phyloP scores from a whole-genome alignment of 2,113 vertebrate genomes.

The Aythya baeri region DNA sequence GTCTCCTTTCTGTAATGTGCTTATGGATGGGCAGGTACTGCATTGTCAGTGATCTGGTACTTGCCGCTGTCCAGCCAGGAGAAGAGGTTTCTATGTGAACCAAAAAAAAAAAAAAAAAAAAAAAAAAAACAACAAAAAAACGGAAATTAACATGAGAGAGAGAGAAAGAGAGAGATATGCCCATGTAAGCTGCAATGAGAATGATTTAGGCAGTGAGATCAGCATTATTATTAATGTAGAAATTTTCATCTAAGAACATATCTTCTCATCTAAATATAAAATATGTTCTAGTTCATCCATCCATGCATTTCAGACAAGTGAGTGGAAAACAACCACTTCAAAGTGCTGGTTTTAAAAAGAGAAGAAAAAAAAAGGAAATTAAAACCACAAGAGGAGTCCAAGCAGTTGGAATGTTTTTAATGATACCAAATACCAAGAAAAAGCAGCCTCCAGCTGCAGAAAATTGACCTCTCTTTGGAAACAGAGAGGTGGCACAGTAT shows the following conservation, averaged over 20 bases:
- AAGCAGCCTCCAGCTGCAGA: neutral
- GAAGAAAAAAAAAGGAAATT: neutral
- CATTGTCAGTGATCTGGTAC: neutral
- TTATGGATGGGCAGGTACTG: neutral
- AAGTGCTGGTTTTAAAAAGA: neutral
- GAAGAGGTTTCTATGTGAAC: neutral
- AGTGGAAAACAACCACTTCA: neutral
- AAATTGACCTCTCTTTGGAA: neutral
- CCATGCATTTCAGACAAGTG: neutral
- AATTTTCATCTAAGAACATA: neutral
- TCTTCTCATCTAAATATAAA: neutral
- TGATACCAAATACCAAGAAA: neutral
- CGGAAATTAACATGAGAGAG: neutral
- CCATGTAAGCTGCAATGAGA: neutral
- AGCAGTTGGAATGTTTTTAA: neutral
- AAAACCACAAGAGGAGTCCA: neutral
- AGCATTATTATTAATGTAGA: neutral
- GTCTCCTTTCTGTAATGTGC: neutral
- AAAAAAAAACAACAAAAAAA: neutral
- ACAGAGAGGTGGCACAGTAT: neutral
- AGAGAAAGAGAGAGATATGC: neutral
- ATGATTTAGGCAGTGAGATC: neutral
- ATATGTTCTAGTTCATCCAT: neutral
- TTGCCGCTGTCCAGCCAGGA: neutral
- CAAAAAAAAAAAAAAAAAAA: neutral